Evolutionary conservation across 1,140 invertebrate species (phyloP), one percentile per base, ranked within the genome.

Genomic region (Cephus cinctus): DNA sequence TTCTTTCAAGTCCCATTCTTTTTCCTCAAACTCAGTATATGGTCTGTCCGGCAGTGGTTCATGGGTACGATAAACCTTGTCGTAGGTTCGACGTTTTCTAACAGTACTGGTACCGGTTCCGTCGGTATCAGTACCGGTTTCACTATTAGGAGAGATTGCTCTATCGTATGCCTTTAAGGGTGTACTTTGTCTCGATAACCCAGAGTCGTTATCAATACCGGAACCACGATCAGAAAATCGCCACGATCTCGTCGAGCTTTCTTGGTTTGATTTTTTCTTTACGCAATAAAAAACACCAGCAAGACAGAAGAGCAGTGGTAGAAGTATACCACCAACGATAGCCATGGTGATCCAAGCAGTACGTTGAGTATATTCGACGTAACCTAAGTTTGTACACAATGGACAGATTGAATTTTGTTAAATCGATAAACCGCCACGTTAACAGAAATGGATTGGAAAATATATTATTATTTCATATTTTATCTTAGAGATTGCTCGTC

Each of bases 11-110:
- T 90, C 88, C 83, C 86, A 88, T 40, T 83, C 80, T 75, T 90
- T 90, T 43, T 87, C 83, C 55, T 89, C 87, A 72, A 92, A 92
- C 47, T 89, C 86, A 52, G 83, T 78, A 50, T 86, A 77, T 15
- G 89, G 89, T 61, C 83, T 83, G 58, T 86, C 83, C 2, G 84
- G 81, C 53, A 92, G 69, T 41, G 90, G 90, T 78, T 93, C 90
- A 63, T 90, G 79, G 8, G 90, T 93, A 52, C 83, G 77, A 74
- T 93, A 93, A 48, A 85, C 83, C 63, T 83, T 85, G 63, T 92
- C 89, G 67, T 91, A 92, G 56, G 73, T 82, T 46, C 82, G 77
- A 52, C 80, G 78, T 66, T 86, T 87, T 73, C 83, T 86, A 15
- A 77, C 49, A 11, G 68, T 64, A 9, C 49, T 49, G 70, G 82